These are phyloP conservation scores for Ciona savignyi DNA, from an alignment of 23 tunicate species.

Conservation along the genomic window DNA sequence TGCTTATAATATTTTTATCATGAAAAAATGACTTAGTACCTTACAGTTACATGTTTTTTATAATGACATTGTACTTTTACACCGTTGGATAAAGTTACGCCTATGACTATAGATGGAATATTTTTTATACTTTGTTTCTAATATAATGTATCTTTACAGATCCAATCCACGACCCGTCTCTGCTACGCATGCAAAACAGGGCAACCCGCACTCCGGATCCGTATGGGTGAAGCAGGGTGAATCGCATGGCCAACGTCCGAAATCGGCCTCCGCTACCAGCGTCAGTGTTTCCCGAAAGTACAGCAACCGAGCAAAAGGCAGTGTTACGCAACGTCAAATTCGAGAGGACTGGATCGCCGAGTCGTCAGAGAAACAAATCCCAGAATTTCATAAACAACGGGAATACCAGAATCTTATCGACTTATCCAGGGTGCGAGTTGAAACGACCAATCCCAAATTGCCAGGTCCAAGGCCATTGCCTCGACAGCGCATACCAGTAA, in stretches of 20 bases:
- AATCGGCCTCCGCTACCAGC: conserved; percentile 1
- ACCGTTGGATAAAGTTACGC: no score
- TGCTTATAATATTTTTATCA: no score
- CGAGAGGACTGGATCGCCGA: conserved; percentile 1
- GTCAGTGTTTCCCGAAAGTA: conserved; percentile 1
- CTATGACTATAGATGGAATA: no score
- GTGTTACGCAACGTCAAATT: background rate
- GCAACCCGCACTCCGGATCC: background rate
- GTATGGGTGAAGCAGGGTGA: conserved; percentile 1
- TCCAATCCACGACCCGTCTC: conserved; percentile 1
- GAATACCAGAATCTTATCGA: conserved; percentile 54
- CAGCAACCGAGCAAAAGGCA: conserved; percentile 1
- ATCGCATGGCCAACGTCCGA: background rate
- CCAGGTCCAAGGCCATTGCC: background rate
- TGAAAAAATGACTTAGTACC: no score
- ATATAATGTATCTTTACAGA: background rate
- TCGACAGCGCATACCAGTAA: background rate
- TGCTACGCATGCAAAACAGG: conserved; percentile 2
- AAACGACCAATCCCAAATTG: background rate
- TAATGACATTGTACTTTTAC: no score
- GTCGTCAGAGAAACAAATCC: background rate
- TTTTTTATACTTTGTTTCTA: no score
- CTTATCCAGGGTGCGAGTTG: conserved; percentile 17
- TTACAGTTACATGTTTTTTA: no score
- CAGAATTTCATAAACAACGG: conserved; percentile 41